These are phyloP conservation scores for Polyergus mexicanus DNA, from an alignment of 1,140 invertebrate genomes.

Conservation along the genomic window DNA sequence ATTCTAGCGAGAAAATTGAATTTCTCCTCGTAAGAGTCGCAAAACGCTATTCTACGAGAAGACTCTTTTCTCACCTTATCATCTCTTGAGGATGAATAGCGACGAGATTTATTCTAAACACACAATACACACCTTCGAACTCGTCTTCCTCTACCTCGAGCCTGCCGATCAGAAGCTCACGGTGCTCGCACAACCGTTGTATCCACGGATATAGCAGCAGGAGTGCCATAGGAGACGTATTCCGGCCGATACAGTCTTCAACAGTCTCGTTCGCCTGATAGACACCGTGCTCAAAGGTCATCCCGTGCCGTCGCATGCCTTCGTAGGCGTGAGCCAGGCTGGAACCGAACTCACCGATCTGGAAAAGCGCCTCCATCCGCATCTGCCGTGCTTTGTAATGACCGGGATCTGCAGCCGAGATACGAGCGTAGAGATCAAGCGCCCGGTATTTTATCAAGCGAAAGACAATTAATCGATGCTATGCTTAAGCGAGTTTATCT, in stretches of 20 bases:
- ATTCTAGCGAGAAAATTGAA: conserved; percentile 8
- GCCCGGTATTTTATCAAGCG: neutral
- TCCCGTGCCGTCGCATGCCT: conserved; percentile 61
- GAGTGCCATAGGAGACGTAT: conserved; percentile 70
- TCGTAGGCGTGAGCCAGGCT: conserved; percentile 78
- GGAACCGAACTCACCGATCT: conserved; percentile 78
- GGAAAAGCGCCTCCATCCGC: conserved; percentile 77
- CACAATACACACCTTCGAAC: conserved; percentile 74
- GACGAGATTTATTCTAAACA: neutral
- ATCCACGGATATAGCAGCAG: conserved; percentile 78
- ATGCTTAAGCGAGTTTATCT: neutral
- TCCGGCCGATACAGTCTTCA: conserved; percentile 80
- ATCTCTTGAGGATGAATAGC: neutral
- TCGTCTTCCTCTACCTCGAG: conserved; percentile 77
- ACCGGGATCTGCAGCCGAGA: conserved; percentile 46
- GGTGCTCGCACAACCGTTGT: conserved; percentile 67
- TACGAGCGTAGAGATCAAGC: conserved; percentile 22
- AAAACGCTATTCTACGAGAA: neutral
- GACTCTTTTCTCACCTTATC: conserved; percentile 1
- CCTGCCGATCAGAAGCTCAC: conserved; percentile 68
- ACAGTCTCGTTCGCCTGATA: conserved; percentile 78
- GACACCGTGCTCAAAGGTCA: conserved; percentile 75
- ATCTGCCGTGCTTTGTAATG: conserved; percentile 73
- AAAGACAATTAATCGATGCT: conserved; percentile 3
- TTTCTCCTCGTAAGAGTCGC: conserved; percentile 19